Percentiles rank a stretch among this genome's conserved stretches.
These are phyloP conservation scores for Melinaea marsaeus DNA, from an alignment of 2,888 invertebrate genomes.

Conservation along the genomic window DNA sequence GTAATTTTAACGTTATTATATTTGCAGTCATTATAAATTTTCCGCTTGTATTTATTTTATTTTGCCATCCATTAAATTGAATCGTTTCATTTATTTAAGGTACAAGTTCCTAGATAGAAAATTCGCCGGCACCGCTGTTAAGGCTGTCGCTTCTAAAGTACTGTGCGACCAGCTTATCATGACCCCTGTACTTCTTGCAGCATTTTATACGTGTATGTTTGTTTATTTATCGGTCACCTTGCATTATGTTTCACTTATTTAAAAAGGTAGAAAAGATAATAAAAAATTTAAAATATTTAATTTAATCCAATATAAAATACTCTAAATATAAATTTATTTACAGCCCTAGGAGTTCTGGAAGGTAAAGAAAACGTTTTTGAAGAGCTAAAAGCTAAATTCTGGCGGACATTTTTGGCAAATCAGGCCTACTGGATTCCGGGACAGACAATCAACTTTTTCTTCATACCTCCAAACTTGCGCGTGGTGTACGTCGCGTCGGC, in stretches of 20 bases:
- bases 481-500: constrained; percentile 88
- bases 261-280: not conserved
- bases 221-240: too few relatives aligned
- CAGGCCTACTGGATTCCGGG: constrained; percentile 91
- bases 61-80: not conserved
- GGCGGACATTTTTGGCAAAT: constrained; percentile 84
- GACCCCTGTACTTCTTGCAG: constrained; percentile 83
- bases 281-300: too few relatives aligned
- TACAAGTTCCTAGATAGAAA: constrained; percentile 87
- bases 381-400: constrained; percentile 84
- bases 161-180: constrained; percentile 86
- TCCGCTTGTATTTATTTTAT: not conserved
- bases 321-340: constrained; percentile 7
- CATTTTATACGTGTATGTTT: constrained; percentile 82
- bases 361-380: constrained; percentile 81
- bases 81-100: constrained; percentile 69
- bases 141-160: constrained; percentile 82
- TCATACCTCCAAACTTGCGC: constrained; percentile 84
- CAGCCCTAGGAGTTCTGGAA: constrained; percentile 83
- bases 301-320: too few relatives aligned
- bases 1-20: too few relatives aligned
- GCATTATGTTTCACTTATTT: not conserved
- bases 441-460: constrained; percentile 86
- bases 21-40: too few relatives aligned
- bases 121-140: constrained; percentile 81